phyloP scores from a whole-genome alignment of 1,140 invertebrate genomes.

The Sinella curviseta region DNA sequence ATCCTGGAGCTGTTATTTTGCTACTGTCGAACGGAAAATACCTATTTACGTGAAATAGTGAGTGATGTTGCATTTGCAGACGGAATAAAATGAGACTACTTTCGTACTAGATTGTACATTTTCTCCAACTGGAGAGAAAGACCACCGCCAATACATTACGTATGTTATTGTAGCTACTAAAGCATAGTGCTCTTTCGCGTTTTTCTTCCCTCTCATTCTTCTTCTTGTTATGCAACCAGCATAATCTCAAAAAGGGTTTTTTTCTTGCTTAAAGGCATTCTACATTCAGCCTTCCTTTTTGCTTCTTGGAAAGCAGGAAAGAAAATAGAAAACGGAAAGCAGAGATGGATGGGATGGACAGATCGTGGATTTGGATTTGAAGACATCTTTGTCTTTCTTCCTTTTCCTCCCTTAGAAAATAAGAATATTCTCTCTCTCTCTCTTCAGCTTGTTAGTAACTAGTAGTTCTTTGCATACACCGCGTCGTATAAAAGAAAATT shows the following conservation, averaged over 20 bases:
- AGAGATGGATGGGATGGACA: conserved; percentile 24
- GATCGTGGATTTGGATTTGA: background rate
- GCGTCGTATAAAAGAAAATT: no score
- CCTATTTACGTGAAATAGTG: no score
- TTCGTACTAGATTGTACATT: no score
- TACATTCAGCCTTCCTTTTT: background rate
- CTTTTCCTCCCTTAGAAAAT: background rate
- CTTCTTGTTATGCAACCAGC: background rate
- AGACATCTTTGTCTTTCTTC: conserved; percentile 1
- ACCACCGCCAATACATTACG: no score
- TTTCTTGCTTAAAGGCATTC: conserved; percentile 15
- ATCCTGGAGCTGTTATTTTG: no score
- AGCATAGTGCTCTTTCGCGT: no score
- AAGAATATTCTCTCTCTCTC: no score
- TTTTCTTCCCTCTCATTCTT: background rate
- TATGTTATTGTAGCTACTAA: no score
- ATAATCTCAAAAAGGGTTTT: background rate
- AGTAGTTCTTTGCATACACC: background rate
- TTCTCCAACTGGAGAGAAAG: no score
- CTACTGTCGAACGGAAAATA: no score
- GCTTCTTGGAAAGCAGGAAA: background rate
- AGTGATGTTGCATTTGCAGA: no score
- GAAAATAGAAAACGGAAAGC: background rate
- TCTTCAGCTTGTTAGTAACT: background rate
- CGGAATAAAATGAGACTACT: no score